Conservation (phyloP, 2,797 vertebrate species). For the Pseudochirops cupreus region DNA sequence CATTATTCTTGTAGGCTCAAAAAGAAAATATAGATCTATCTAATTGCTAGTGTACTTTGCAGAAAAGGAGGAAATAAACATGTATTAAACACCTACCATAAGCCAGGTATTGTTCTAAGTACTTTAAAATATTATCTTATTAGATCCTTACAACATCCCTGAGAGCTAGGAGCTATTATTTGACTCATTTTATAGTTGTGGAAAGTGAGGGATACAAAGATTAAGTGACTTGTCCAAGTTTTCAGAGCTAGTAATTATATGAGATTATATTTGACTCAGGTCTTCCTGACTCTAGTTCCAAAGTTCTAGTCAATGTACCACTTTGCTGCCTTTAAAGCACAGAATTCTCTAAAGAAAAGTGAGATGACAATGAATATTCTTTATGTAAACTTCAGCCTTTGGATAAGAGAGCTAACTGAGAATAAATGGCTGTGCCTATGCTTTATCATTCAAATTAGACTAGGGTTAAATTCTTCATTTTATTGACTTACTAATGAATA, state of each 20-base stretch:
- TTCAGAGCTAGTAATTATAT: no score
- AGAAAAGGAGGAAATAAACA: not conserved
- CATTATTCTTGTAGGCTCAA: not conserved
- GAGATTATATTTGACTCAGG: not conserved
- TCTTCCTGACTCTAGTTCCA: not conserved
- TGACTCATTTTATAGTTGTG: not conserved
- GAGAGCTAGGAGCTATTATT: not conserved
- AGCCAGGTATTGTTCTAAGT: not conserved
- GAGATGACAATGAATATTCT: not conserved
- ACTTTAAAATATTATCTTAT: not conserved
- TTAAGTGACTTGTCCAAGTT: not conserved
- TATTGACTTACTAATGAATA: slow-evolving; percentile 65
- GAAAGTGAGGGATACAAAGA: not conserved
- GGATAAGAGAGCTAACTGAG: not conserved
- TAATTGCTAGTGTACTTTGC: no score
- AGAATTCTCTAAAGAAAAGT: not conserved
- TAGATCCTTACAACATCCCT: not conserved
- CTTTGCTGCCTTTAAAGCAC: not conserved
- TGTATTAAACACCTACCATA: not conserved
- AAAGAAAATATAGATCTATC: not conserved
- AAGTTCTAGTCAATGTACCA: not conserved
- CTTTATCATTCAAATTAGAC: not conserved
- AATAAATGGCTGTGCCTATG: not conserved
- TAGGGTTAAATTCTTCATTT: slow-evolving; percentile 47
- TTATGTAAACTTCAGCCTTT: not conserved